phyloP scores from a whole-genome alignment of 1,140 invertebrate species.

The Oncopodura yosiiana region DNA sequence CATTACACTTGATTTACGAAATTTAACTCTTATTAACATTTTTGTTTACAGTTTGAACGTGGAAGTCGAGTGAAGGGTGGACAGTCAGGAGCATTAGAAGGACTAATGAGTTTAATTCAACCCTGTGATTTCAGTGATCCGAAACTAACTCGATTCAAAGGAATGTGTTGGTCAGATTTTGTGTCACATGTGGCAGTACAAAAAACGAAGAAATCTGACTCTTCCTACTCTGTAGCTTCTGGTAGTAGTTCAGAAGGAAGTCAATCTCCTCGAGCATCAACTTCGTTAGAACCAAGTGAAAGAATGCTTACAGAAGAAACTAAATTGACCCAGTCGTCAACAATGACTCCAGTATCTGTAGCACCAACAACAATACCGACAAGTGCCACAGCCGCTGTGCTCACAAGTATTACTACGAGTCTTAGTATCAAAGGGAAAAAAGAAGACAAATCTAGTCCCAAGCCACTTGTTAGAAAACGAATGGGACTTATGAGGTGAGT shows the following conservation, averaged over 20 bases:
- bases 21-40: too few relatives aligned
- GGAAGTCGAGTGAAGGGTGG: slow-evolving; percentile 45
- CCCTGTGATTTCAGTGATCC: slow-evolving; percentile 52
- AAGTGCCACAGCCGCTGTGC: slow-evolving; percentile 5
- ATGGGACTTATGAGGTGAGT: slow-evolving; percentile 36
- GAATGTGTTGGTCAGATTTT: slow-evolving; percentile 44
- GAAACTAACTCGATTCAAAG: slow-evolving; percentile 48
- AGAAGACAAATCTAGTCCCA: slow-evolving; percentile 8
- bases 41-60: slow-evolving; percentile 48
- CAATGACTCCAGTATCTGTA: background rate
- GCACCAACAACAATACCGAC: background rate
- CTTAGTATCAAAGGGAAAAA: slow-evolving; percentile 1
- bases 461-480: slow-evolving; percentile 28
- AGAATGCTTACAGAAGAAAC: background rate
- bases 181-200: slow-evolving; percentile 36
- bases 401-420: background rate
- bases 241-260: slow-evolving; percentile 10
- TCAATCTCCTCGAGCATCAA: slow-evolving; percentile 1
- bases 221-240: slow-evolving; percentile 20
- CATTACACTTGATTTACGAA: too few relatives aligned
- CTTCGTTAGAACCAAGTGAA: background rate
- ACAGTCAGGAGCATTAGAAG: slow-evolving; percentile 45
- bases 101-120: slow-evolving; percentile 46
- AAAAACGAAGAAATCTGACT: slow-evolving; percentile 28
- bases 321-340: background rate